phyloP scores from a whole-genome alignment of 2,888 invertebrate genomes.

The Rutpela maculata region DNA sequence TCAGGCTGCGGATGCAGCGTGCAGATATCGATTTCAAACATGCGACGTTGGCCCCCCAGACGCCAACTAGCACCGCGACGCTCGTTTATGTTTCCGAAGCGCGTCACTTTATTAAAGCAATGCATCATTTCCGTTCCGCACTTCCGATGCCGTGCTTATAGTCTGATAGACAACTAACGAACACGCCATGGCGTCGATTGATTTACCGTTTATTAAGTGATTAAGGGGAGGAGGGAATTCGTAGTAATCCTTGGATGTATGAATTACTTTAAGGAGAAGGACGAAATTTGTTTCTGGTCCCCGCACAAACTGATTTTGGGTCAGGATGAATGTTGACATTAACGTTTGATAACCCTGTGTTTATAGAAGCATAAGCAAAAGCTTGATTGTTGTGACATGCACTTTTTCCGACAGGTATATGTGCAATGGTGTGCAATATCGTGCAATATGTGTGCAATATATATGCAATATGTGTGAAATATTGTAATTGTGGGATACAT shows the following conservation, averaged over 20 bases:
- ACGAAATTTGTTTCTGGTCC: neutral
- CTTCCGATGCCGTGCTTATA: conserved; percentile 54
- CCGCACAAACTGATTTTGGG: neutral
- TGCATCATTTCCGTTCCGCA: conserved; percentile 64
- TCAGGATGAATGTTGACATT: no score
- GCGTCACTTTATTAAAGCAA: conserved; percentile 65
- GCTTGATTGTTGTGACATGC: no score
- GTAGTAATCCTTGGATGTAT: neutral
- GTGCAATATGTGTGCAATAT: no score
- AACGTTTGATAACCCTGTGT: no score
- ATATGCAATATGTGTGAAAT: no score
- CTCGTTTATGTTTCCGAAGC: conserved; percentile 39
- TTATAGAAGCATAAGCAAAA: no score
- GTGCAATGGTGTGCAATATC: no score
- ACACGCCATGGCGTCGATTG: conserved; percentile 39
- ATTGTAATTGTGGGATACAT: no score
- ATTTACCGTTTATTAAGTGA: conserved; percentile 22
- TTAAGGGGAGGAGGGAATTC: conserved; percentile 13
- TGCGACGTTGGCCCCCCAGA: conserved; percentile 33
- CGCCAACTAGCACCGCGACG: conserved; percentile 47
- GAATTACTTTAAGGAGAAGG: conserved; percentile 1
- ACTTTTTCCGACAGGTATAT: no score
- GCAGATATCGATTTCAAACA: conserved; percentile 30
- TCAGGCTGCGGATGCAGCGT: conserved; percentile 15
- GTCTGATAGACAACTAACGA: conserved; percentile 56